These are phyloP conservation scores for Pseudococcus longispinus DNA, from an alignment of 2,888 invertebrate species.

Conservation along the genomic window DNA sequence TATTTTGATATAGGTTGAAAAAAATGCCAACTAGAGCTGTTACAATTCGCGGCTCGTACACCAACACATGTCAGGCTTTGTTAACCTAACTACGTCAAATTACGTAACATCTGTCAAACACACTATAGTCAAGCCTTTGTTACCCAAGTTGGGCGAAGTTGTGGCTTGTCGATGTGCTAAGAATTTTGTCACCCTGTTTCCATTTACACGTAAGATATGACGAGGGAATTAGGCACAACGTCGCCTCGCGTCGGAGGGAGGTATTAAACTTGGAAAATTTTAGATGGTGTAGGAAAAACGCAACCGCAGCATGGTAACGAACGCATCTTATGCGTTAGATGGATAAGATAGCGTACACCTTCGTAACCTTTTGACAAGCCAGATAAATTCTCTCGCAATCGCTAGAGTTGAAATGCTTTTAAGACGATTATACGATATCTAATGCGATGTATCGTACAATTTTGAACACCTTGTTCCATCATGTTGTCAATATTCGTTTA, in stretches of 20 bases:
- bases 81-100: conserved; percentile 48
- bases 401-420: conserved; percentile 25
- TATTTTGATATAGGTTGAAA: not conserved
- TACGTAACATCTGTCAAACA: conserved; percentile 50
- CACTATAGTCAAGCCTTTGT: conserved; percentile 44
- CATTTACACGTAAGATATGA: not conserved
- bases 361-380: conserved; percentile 22
- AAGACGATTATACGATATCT: conserved; percentile 5
- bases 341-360: not conserved
- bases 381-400: not conserved
- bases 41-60: conserved; percentile 39
- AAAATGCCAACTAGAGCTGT: conserved; percentile 11
- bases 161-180: conserved; percentile 23
- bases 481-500: conserved; percentile 36
- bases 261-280: conserved; percentile 8
- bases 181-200: conserved; percentile 32
- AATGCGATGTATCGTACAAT: not conserved
- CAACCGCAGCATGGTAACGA: not conserved
- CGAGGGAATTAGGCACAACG: not conserved
- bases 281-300: not conserved
- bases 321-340: not conserved
- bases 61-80: conserved; percentile 46
- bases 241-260: not conserved
- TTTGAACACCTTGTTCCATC: conserved; percentile 22
- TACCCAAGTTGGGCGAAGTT: not conserved